Evolutionary conservation across 2,797 vertebrate species (phyloP).

Genomic region (Lacerta viridis): DNA sequence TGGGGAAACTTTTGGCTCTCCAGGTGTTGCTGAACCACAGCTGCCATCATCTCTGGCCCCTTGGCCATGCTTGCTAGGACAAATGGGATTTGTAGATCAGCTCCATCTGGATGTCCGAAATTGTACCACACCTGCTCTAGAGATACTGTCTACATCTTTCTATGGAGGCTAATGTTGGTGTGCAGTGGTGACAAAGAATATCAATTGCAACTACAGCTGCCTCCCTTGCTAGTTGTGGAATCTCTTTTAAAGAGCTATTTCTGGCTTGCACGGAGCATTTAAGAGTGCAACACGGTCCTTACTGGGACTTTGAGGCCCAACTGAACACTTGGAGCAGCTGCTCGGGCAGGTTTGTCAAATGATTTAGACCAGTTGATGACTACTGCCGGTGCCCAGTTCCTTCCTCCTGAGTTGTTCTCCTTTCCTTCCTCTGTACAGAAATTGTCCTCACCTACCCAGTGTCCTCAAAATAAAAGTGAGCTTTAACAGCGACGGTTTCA

Average conservation of each 20-base stretch:
- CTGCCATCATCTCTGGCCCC: no score
- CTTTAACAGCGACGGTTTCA: not conserved
- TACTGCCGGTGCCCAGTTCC: not conserved
- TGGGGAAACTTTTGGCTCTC: no score
- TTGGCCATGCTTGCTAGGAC: no score
- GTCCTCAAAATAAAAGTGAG: not conserved
- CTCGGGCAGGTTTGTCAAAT: not conserved
- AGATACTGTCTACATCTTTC: not conserved
- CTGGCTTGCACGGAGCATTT: not conserved
- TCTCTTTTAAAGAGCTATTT: constrained; percentile 20
- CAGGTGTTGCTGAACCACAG: no score
- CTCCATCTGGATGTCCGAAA: no score
- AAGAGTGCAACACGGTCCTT: not conserved
- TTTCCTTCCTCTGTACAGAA: not conserved
- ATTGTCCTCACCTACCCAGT: not conserved
- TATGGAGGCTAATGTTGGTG: no score
- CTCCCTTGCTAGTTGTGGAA: constrained; percentile 12
- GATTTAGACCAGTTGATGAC: not conserved
- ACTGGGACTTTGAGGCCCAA: not conserved
- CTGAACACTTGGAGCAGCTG: constrained; percentile 11
- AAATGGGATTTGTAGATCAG: no score
- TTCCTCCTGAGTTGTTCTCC: not conserved
- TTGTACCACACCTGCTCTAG: no score
- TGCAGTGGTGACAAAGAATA: not conserved
- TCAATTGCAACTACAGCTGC: not conserved